Conservation (phyloP, 2,888 invertebrate species). For the Tenodera sinensis region DNA sequence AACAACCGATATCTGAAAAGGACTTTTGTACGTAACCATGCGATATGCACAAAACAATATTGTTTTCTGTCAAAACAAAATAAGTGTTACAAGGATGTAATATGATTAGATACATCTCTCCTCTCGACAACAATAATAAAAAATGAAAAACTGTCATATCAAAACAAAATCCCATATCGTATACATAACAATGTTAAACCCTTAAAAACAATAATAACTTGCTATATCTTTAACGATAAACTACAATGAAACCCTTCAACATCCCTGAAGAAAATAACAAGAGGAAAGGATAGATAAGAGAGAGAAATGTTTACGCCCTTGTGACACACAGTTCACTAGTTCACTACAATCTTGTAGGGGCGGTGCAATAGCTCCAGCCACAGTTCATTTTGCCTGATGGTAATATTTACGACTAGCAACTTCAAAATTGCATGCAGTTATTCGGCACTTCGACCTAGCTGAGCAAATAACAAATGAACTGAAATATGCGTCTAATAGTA, state of each 20-base stretch:
- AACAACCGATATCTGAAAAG: not conserved
- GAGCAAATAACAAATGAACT: not conserved
- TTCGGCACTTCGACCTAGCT: not conserved
- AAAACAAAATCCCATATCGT: not conserved
- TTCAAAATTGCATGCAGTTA: not conserved
- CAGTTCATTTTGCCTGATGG: not conserved
- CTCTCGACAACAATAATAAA: not conserved
- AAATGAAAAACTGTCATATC: not conserved
- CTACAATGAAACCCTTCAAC: not conserved
- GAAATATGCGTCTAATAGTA: not conserved
- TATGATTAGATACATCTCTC: not conserved
- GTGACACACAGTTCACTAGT: not conserved
- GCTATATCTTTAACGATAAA: not conserved
- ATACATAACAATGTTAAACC: not conserved
- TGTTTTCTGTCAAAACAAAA: too few species aligned
- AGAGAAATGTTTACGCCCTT: not conserved
- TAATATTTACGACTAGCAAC: not conserved
- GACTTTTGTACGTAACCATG: not conserved
- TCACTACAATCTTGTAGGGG: not conserved
- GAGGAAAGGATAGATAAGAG: not conserved
- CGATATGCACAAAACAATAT: not conserved
- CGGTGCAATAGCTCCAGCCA: not conserved
- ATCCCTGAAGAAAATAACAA: not conserved
- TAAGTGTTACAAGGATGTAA: not conserved
- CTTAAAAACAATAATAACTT: not conserved